Percentiles rank a stretch among this genome's conserved stretches.
Conservation (phyloP, 2,113 vertebrate genomes). For the Cephalopholis sonnerati region DNA sequence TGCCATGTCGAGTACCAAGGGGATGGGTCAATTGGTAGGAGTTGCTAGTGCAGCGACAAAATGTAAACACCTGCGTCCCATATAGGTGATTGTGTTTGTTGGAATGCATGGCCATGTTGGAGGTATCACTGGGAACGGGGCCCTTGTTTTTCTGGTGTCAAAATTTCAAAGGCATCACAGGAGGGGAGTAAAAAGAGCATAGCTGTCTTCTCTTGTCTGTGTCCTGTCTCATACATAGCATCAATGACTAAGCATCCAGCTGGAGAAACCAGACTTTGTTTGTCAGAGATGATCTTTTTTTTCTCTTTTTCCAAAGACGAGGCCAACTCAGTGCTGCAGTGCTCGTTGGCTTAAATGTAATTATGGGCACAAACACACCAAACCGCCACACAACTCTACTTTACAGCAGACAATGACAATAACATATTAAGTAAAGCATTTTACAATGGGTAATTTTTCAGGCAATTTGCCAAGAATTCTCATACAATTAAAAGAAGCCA, state of each 20-base stretch:
- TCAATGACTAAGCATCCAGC: neutral
- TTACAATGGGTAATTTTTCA: constrained; percentile 47
- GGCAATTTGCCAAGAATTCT: constrained; percentile 58
- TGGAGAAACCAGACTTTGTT: constrained; percentile 7
- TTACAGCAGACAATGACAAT: constrained; percentile 25
- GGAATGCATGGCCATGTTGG: neutral
- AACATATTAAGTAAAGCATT: constrained; percentile 61
- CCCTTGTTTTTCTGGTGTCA: neutral
- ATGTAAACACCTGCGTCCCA: neutral
- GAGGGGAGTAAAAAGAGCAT: neutral
- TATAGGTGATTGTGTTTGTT: neutral
- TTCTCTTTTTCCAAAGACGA: neutral
- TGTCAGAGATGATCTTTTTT: neutral
- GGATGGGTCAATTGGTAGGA: neutral
- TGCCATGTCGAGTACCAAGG: no score
- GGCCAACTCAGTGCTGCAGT: neutral
- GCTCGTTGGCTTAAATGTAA: neutral
- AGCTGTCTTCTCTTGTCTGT: neutral
- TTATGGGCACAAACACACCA: neutral
- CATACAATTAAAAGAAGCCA: constrained; percentile 52
- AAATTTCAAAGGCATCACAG: constrained; percentile 12
- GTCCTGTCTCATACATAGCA: neutral
- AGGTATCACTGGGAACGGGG: neutral
- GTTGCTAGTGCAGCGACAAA: neutral
- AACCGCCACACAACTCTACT: constrained; percentile 1